phyloP scores from a whole-genome alignment of 2,888 invertebrate genomes.

The Drosophila borealis region DNA sequence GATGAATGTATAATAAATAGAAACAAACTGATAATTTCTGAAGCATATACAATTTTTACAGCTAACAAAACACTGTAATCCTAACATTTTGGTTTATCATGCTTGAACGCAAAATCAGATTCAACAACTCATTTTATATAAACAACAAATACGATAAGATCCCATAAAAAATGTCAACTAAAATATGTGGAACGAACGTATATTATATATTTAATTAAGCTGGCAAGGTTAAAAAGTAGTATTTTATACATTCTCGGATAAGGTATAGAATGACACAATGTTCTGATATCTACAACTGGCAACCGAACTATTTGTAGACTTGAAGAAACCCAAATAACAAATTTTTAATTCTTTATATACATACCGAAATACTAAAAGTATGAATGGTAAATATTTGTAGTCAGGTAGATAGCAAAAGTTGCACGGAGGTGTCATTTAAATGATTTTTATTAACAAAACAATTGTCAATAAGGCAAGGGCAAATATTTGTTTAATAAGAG shows the following conservation, averaged over 20 bases:
- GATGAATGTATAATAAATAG: too few species aligned
- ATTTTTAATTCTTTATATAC: background rate
- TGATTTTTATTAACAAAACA: conserved; percentile 1
- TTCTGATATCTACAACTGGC: conserved; percentile 19
- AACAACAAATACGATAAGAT: conserved; percentile 23
- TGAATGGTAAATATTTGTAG: conserved; percentile 11
- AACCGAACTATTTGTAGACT: background rate
- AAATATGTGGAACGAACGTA: background rate
- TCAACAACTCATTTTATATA: conserved; percentile 8
- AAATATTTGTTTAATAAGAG: conserved; percentile 9
- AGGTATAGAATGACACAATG: conserved; percentile 11
- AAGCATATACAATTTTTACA: too few species aligned
- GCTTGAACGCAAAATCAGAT: background rate
- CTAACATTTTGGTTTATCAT: conserved; percentile 11
- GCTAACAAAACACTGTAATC: background rate
- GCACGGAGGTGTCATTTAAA: background rate
- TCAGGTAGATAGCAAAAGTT: conserved; percentile 1
- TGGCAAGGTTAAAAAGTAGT: background rate
- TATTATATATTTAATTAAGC: background rate
- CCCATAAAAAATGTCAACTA: background rate
- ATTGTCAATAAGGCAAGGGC: background rate
- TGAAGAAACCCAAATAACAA: background rate
- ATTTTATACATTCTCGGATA: conserved; percentile 17
- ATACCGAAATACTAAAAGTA: conserved; percentile 2
- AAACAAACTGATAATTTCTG: too few species aligned